phyloP scores from a whole-genome alignment of 1,140 invertebrate genomes.

The Drosophila grimshawi region DNA sequence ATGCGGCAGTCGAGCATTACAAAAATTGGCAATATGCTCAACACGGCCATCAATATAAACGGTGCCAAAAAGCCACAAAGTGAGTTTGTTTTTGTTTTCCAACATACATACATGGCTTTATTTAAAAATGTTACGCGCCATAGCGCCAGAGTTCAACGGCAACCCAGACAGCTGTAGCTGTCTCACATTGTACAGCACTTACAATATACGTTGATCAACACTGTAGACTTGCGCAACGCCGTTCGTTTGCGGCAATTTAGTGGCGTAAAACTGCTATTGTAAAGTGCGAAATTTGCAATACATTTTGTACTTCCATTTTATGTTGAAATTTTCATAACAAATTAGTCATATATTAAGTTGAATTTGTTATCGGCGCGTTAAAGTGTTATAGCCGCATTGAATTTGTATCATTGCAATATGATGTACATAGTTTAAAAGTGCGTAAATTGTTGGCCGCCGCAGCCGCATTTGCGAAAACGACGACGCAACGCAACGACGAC shows the following conservation, averaged over 20 bases:
- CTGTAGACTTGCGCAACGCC: conserved; percentile 36
- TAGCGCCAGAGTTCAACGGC: background rate
- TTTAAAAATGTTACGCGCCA: conserved; percentile 36
- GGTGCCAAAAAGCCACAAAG: conserved; percentile 80
- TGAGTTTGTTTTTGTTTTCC: conserved; percentile 52
- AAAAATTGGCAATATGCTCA: conserved; percentile 88
- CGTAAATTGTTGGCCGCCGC: conserved; percentile 58
- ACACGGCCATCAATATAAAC: conserved; percentile 87
- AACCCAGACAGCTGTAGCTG: conserved; percentile 36
- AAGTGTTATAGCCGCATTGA: conserved; percentile 39
- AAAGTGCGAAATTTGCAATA: conserved; percentile 80
- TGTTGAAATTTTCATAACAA: conserved; percentile 67
- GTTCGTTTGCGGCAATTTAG: conserved; percentile 42
- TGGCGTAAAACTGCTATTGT: conserved; percentile 58
- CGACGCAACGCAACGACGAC: conserved; percentile 71
- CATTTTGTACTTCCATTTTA: conserved; percentile 78
- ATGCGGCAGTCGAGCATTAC: conserved; percentile 89
- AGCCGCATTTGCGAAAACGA: conserved; percentile 74
- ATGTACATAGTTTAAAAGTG: conserved; percentile 76
- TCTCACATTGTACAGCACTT: conserved; percentile 31
- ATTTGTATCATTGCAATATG: conserved; percentile 33
- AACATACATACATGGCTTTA: conserved; percentile 25
- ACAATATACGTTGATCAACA: conserved; percentile 18
- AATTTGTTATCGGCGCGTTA: conserved; percentile 48
- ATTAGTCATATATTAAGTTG: conserved; percentile 61